Conservation (phyloP, 2,797 vertebrate species). For the Esox lucius region DNA sequence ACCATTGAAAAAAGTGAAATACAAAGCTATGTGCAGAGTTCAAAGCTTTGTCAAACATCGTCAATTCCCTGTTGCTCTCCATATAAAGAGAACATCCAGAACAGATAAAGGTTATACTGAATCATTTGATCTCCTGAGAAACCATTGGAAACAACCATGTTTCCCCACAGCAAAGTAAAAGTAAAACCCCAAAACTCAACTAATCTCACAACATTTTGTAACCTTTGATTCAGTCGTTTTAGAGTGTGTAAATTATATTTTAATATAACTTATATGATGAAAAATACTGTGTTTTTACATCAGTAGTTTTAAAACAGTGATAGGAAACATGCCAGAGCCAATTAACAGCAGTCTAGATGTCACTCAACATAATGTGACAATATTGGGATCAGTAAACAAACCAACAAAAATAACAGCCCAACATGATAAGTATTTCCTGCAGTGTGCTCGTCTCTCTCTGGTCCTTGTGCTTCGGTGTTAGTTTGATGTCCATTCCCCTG, state of each 20-base stretch:
- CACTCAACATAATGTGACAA: slow-evolving; percentile 74
- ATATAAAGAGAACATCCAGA: background rate
- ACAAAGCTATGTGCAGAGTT: too few species aligned
- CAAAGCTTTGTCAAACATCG: background rate
- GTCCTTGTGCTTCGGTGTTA: slow-evolving; percentile 71
- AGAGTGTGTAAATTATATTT: slow-evolving; percentile 67
- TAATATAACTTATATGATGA: slow-evolving; percentile 67
- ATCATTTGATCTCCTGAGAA: background rate
- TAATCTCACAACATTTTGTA: slow-evolving; percentile 72
- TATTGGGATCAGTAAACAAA: slow-evolving; percentile 70
- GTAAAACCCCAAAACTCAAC: background rate
- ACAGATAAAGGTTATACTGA: background rate
- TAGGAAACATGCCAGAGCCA: slow-evolving; percentile 72
- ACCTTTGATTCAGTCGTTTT: slow-evolving; percentile 73
- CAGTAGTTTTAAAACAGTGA: slow-evolving; percentile 72
- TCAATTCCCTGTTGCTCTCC: background rate
- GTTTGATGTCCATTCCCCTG: slow-evolving; percentile 76
- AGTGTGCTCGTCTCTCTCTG: slow-evolving; percentile 58
- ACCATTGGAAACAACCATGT: background rate
- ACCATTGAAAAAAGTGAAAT: background rate
- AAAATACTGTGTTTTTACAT: slow-evolving; percentile 72
- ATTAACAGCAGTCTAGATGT: slow-evolving; percentile 66
- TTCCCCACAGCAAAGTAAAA: background rate
- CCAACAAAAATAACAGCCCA: slow-evolving; percentile 76
- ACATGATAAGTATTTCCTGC: slow-evolving; percentile 73